Percentiles rank a stretch among this genome's conserved stretches.
phyloP scores from a whole-genome alignment of 2,888 invertebrate species.

The Spatulosminthurus flaviceps region DNA sequence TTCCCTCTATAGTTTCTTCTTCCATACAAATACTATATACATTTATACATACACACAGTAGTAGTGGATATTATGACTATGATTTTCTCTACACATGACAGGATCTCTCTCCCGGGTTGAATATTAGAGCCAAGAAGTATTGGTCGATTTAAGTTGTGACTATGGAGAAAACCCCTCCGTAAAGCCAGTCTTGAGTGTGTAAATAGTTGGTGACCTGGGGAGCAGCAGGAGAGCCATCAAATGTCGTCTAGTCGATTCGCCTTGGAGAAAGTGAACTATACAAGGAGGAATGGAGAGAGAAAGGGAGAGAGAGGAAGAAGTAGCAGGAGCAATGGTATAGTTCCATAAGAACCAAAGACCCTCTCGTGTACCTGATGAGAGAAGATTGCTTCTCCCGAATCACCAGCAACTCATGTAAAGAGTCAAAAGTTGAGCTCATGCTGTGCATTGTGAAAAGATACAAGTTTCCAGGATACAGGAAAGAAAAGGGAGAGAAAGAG shows the following conservation, averaged over 20 bases:
- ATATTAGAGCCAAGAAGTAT: conserved; percentile 20
- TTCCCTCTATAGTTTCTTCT: no score
- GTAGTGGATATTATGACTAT: no score
- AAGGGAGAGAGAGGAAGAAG: neutral
- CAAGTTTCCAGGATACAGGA: conserved; percentile 35
- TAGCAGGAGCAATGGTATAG: neutral
- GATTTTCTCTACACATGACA: neutral
- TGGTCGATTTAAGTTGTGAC: conserved; percentile 1
- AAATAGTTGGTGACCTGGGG: conserved; percentile 41
- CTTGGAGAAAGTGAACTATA: no score
- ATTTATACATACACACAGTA: no score
- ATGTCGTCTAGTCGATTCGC: conserved; percentile 39
- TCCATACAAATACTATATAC: no score
- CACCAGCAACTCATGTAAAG: conserved; percentile 41
- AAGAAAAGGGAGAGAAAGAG: conserved; percentile 19
- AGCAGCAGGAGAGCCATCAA: conserved; percentile 43
- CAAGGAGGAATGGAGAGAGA: no score
- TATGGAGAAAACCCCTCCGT: neutral
- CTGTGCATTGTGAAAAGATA: conserved; percentile 46
- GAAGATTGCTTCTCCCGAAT: conserved; percentile 39
- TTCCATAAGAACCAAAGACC: neutral
- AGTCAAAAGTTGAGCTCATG: conserved; percentile 45
- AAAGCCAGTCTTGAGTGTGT: conserved; percentile 26
- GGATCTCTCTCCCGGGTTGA: conserved; percentile 11
- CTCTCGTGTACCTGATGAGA: conserved; percentile 41